Evolutionary conservation across 2,113 vertebrate genomes (phyloP).

Genomic region (Sceloporus tristichus): DNA sequence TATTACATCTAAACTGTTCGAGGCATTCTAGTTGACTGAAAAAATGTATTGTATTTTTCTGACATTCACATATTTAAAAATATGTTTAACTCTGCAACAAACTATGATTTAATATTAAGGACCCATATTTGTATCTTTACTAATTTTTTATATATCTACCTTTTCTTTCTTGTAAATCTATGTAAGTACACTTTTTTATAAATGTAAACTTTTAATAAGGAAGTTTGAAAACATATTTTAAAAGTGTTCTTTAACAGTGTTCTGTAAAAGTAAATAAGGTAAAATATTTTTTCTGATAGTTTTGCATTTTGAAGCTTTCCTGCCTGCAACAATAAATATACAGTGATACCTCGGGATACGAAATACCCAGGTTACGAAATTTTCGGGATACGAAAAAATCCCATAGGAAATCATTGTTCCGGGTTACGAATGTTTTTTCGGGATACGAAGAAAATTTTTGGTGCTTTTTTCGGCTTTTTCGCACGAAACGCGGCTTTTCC

Average conservation of each 20-base stretch:
- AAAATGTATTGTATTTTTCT: conserved; percentile 66
- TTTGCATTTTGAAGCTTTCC: background rate
- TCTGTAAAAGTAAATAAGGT: background rate
- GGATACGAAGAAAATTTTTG: no score
- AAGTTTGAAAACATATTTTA: background rate
- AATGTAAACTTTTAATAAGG: background rate
- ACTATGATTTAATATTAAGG: conserved; percentile 44
- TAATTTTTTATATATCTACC: background rate
- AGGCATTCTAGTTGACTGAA: conserved; percentile 64
- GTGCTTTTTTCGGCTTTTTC: no score
- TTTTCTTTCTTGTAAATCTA: background rate
- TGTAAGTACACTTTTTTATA: background rate
- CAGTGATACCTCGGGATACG: no score
- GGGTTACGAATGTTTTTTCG: no score
- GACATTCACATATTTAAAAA: conserved; percentile 63
- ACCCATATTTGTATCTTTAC: conserved; percentile 32
- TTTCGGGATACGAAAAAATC: no score
- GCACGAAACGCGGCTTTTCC: no score
- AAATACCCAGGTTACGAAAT: no score
- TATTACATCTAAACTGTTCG: background rate
- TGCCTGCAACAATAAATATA: conserved; percentile 19
- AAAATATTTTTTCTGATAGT: background rate
- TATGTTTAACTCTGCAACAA: conserved; percentile 32
- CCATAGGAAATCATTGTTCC: no score
- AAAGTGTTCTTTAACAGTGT: no score